Conservation (phyloP, 2,113 vertebrate species). For the Oenanthe melanoleuca region DNA sequence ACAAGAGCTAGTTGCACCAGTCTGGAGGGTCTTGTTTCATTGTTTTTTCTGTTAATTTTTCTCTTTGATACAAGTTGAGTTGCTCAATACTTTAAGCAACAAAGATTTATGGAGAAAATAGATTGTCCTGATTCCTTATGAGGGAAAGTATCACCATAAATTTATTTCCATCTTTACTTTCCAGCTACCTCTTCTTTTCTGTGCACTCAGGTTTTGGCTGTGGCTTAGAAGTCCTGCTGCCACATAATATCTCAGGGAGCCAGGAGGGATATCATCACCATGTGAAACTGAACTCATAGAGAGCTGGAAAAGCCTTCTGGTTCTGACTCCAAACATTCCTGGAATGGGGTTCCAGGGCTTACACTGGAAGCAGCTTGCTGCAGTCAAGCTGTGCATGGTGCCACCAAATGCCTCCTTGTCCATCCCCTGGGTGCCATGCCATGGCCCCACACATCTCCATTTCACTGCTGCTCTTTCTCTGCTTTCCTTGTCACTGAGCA, state of each 20-base stretch:
- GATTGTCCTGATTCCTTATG: neutral
- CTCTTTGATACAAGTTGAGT: neutral
- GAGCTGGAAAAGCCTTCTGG: neutral
- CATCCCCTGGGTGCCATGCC: neutral
- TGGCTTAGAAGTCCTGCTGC: neutral
- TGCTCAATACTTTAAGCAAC: neutral
- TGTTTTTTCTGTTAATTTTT: neutral
- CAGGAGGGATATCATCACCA: neutral
- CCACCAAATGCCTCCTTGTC: neutral
- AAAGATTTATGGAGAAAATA: neutral
- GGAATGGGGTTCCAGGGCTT: neutral
- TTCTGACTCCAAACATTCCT: neutral
- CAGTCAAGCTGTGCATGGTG: neutral
- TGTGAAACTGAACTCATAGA: neutral
- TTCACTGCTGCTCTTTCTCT: neutral
- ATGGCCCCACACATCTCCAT: fast-evolving
- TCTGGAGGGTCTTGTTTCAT: neutral
- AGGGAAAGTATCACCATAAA: neutral
- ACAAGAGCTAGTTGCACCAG: neutral
- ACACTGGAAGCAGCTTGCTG: neutral
- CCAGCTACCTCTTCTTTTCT: neutral
- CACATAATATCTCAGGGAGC: neutral
- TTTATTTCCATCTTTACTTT: conserved; percentile 21
- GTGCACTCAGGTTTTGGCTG: neutral
- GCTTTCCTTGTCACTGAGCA: neutral